Conservation (phyloP, 2,113 vertebrate genomes). For the Hippocampus barbouri region DNA sequence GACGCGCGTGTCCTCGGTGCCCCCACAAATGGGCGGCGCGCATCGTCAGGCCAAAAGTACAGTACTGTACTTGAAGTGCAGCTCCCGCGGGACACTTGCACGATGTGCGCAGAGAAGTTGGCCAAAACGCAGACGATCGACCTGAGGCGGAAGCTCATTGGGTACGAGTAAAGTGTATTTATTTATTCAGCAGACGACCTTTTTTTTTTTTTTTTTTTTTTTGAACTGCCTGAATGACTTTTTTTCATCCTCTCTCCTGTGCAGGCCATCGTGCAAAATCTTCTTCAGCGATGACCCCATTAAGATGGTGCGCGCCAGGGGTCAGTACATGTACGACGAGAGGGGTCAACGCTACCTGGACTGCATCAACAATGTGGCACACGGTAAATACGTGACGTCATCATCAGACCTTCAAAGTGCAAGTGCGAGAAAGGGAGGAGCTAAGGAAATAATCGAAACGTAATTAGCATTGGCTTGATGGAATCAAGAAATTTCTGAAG, state of each 20-base stretch:
- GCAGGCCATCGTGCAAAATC: constrained; percentile 92
- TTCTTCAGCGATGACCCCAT: constrained; percentile 92
- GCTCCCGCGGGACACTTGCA: constrained; percentile 1
- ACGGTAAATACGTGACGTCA: constrained; percentile 73
- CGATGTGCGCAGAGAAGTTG: constrained; percentile 69
- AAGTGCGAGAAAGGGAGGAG: too few species aligned
- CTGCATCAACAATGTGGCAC: constrained; percentile 97
- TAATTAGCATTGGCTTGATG: too few species aligned
- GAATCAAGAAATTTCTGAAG: too few species aligned
- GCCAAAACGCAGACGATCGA: constrained; percentile 82
- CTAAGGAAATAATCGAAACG: too few species aligned
- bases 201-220: not conserved
- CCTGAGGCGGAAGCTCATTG: constrained; percentile 82
- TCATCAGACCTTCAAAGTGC: not conserved
- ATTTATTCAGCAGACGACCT: not conserved
- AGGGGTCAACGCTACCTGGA: constrained; percentile 84
- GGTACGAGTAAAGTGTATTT: constrained; percentile 70
- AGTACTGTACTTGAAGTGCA: too few species aligned
- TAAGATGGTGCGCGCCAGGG: constrained; percentile 85
- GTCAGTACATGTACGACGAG: constrained; percentile 96
- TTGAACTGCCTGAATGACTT: not conserved
- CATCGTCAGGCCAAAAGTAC: not conserved
- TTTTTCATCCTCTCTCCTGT: not conserved
- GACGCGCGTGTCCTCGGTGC: too few species aligned
- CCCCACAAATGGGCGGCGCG: not conserved